Evolutionary conservation across 2,113 vertebrate species (phyloP).

Genomic region (Chaetodon auriga): DNA sequence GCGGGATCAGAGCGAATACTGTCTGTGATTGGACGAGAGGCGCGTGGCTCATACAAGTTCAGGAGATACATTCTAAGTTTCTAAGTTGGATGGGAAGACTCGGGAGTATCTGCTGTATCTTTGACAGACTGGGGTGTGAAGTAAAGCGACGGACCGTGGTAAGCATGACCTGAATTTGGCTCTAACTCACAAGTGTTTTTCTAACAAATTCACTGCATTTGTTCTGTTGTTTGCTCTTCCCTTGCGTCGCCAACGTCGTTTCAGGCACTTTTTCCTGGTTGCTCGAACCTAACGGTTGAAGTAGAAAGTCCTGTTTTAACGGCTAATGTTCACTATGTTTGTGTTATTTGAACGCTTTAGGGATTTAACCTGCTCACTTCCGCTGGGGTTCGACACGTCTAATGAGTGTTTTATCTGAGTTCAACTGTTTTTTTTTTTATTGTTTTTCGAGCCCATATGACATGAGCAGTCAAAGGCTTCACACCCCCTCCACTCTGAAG

Average conservation of each 20-base stretch:
- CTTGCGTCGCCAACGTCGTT: conserved; percentile 28
- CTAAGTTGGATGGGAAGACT: conserved; percentile 59
- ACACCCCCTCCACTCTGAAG: neutral
- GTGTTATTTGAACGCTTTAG: neutral
- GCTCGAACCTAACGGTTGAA: neutral
- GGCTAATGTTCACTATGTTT: neutral
- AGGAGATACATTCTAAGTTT: conserved; percentile 49
- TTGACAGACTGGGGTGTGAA: conserved; percentile 19
- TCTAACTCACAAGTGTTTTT: neutral
- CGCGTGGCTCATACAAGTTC: conserved; percentile 25
- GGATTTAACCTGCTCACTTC: too few species aligned
- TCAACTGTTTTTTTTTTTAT: neutral
- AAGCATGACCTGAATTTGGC: conserved; percentile 6
- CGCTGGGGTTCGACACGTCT: neutral
- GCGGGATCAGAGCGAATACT: conserved; percentile 44
- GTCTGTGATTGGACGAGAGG: conserved; percentile 67
- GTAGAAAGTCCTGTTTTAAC: neutral
- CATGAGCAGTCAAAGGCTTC: conserved; percentile 37
- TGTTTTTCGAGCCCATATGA: neutral
- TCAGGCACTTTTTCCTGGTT: conserved; percentile 61
- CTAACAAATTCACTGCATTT: neutral
- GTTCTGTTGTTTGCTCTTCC: neutral
- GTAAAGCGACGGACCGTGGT: conserved; percentile 42
- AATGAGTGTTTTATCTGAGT: neutral
- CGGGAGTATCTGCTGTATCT: neutral